Percentiles rank a stretch among this genome's conserved stretches.
Conservation (phyloP, 2,888 invertebrate species). For the Theristus sp. region DNA sequence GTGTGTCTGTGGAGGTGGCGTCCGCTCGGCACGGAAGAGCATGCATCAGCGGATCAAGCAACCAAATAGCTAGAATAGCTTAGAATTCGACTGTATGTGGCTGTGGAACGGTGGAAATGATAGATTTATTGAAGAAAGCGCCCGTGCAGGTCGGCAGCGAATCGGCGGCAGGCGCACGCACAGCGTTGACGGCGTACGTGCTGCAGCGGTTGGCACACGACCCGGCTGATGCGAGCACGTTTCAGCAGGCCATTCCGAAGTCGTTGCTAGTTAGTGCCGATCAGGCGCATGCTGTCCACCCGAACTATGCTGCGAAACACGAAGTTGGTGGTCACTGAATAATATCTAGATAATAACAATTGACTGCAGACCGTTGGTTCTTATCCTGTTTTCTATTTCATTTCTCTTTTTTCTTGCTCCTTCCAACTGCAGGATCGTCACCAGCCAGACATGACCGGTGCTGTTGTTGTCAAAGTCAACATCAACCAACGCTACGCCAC, state of each 20-base stretch:
- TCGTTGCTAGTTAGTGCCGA: conserved; percentile 33
- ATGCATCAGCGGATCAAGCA: too few relatives aligned
- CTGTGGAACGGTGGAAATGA: too few relatives aligned
- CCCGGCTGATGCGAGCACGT: conserved; percentile 14
- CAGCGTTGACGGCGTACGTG: conserved; percentile 33
- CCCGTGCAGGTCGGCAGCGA: conserved; percentile 34
- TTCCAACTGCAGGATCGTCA: conserved; percentile 17
- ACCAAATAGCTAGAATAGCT: too few relatives aligned
- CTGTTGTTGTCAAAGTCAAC: conserved; percentile 30
- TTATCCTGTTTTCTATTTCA: too few relatives aligned
- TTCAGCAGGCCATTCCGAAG: conserved; percentile 34
- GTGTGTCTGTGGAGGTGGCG: too few relatives aligned
- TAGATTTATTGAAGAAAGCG: too few relatives aligned
- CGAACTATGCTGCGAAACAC: conserved; percentile 33
- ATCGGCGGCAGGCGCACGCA: conserved; percentile 36
- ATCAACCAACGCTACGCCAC: conserved; percentile 38
- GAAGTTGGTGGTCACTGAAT: conserved; percentile 22
- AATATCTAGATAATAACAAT: too few relatives aligned
- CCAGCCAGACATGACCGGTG: conserved; percentile 20
- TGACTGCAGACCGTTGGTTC: too few relatives aligned
- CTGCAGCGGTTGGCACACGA: conserved; percentile 28
- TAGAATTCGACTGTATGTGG: too few relatives aligned
- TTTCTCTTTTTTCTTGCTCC: too few relatives aligned
- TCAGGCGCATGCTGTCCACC: conserved; percentile 36
- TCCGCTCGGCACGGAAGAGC: too few relatives aligned